Percentiles rank a stretch among this genome's conserved stretches.
phyloP scores from a whole-genome alignment of 2,797 vertebrate genomes.

The Chrysocyon brachyurus region DNA sequence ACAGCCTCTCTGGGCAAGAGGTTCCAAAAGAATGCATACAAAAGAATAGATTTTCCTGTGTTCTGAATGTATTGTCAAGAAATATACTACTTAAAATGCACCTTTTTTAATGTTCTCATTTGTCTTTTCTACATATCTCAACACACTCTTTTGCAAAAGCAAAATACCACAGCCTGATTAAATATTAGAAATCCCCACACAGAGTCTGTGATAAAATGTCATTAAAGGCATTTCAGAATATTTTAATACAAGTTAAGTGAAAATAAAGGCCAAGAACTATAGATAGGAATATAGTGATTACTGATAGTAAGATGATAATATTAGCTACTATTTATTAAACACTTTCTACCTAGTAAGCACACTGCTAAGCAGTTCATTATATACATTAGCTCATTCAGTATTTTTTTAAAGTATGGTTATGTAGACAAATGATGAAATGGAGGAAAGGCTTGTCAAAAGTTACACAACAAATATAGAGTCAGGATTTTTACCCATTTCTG shows the following conservation, averaged over 20 bases:
- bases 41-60: constrained; percentile 61
- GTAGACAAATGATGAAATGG: constrained; percentile 22
- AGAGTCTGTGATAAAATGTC: constrained; percentile 3
- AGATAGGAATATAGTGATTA: constrained; percentile 24
- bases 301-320: constrained; percentile 31
- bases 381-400: constrained; percentile 6
- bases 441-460: background rate
- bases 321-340: constrained; percentile 9
- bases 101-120: constrained; percentile 70
- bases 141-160: constrained; percentile 37
- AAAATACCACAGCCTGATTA: constrained; percentile 30
- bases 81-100: constrained; percentile 66
- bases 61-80: constrained; percentile 51
- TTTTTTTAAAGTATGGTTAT: background rate
- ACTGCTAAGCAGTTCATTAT: constrained; percentile 1
- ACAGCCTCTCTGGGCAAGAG: background rate
- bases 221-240: constrained; percentile 50
- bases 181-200: constrained; percentile 31
- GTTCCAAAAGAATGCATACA: constrained; percentile 61
- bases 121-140: constrained; percentile 65
- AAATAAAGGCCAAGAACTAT: constrained; percentile 30
- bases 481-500: background rate
- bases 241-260: constrained; percentile 37
- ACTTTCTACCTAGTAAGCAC: background rate
- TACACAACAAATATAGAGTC: background rate